Evolutionary conservation across 2,113 vertebrate genomes (phyloP).

Genomic region (Pardalotus punctatus): DNA sequence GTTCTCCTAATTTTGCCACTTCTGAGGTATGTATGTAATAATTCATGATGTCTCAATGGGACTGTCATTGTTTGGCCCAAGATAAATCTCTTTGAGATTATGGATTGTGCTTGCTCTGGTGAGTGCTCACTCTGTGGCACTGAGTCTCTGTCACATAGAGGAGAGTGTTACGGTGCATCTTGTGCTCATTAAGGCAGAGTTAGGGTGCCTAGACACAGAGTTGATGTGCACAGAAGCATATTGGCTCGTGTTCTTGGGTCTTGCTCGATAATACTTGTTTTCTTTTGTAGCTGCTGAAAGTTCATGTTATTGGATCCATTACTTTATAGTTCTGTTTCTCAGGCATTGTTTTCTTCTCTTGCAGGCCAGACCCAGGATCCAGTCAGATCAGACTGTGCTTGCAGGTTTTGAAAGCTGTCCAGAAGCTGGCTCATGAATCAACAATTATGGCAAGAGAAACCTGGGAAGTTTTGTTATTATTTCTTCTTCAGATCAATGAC

Average conservation of each 20-base stretch:
- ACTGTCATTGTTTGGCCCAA: neutral
- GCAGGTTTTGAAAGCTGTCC: conserved; percentile 91
- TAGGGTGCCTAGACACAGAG: neutral
- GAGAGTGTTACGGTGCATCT: fast-evolving
- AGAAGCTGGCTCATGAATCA: conserved; percentile 92
- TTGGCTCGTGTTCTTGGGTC: neutral
- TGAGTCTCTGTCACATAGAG: neutral
- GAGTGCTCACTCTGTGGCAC: neutral
- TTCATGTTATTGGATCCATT: neutral
- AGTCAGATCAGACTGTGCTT: conserved; percentile 91
- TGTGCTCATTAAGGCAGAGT: neutral
- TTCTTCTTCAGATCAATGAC: conserved; percentile 94
- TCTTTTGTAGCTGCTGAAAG: neutral
- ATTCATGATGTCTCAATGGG: neutral
- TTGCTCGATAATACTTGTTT: neutral
- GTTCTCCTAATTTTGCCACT: neutral
- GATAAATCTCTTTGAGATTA: neutral
- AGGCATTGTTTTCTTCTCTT: conserved; percentile 26
- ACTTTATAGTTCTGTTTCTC: neutral
- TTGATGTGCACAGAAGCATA: neutral
- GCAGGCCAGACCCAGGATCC: conserved; percentile 86
- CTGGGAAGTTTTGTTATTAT: conserved; percentile 93
- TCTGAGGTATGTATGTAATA: neutral
- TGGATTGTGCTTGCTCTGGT: neutral
- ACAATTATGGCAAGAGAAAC: conserved; percentile 92